Percentiles rank a stretch among this genome's conserved stretches.
Conservation (phyloP, 1,140 invertebrate species). For the Panagrolaimus sp. region DNA sequence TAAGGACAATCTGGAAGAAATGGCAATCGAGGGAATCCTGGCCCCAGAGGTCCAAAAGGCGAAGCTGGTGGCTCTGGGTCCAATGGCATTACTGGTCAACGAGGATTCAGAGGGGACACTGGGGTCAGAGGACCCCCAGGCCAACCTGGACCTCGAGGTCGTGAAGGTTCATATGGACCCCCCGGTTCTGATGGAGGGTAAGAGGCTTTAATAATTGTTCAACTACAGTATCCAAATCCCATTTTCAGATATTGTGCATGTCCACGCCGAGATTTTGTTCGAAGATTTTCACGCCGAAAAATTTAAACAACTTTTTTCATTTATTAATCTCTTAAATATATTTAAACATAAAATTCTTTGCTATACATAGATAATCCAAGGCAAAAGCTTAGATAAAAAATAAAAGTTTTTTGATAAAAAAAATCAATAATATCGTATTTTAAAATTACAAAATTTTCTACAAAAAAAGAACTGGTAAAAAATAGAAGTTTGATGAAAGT, state of each 20-base stretch:
- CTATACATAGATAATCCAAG: conserved; percentile 17
- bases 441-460: too few species aligned
- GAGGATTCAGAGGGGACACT: neutral
- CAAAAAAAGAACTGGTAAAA: too few species aligned
- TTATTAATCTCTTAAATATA: too few species aligned
- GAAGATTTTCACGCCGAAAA: too few species aligned
- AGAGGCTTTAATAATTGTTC: too few species aligned
- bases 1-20: conserved; percentile 1
- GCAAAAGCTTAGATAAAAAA: conserved; percentile 14
- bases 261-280: conserved; percentile 16
- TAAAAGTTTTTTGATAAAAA: conserved; percentile 20
- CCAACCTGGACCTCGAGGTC: conserved; percentile 5
- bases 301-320: too few species aligned
- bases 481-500: too few species aligned
- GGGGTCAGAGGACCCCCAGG: neutral
- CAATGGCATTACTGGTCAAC: conserved; percentile 4
- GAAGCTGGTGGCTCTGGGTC: conserved; percentile 13
- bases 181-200: conserved; percentile 16
- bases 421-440: too few species aligned
- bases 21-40: conserved; percentile 3
- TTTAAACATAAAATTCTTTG: neutral
- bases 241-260: conserved; percentile 24
- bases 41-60: conserved; percentile 18
- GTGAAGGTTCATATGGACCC: conserved; percentile 20
- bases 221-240: too few species aligned